Conservation (phyloP, 2,888 invertebrate species). For the Pyralis farinalis region DNA sequence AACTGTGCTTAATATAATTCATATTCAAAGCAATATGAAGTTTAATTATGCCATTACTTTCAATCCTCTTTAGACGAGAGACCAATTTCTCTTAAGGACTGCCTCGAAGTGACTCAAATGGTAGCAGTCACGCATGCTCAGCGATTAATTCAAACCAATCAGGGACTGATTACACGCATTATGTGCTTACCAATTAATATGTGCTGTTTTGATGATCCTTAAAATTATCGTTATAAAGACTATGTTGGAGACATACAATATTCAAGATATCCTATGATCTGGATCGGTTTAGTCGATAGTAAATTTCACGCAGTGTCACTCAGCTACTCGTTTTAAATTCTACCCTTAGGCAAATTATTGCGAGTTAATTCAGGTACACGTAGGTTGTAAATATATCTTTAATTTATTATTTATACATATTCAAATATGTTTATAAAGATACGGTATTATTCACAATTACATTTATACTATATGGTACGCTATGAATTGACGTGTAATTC, state of each 20-base stretch:
- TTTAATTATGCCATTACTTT: slow-evolving; percentile 75
- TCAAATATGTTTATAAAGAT: too few species aligned
- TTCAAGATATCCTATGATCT: slow-evolving; percentile 24
- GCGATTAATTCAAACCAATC: slow-evolving; percentile 80
- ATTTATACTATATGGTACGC: too few species aligned
- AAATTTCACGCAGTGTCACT: slow-evolving; percentile 69
- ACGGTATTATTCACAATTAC: too few species aligned
- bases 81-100: slow-evolving; percentile 64
- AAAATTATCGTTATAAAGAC: slow-evolving; percentile 27
- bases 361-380: background rate
- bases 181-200: slow-evolving; percentile 49
- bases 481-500: too few species aligned
- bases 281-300: slow-evolving; percentile 48
- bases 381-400: too few species aligned
- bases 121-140: slow-evolving; percentile 74
- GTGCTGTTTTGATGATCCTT: slow-evolving; percentile 29
- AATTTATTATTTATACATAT: too few species aligned
- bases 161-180: slow-evolving; percentile 77
- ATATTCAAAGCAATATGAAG: slow-evolving; percentile 52
- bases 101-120: slow-evolving; percentile 52
- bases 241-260: slow-evolving; percentile 21
- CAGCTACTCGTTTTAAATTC: slow-evolving; percentile 16
- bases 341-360: background rate
- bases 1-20: slow-evolving; percentile 31
- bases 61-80: slow-evolving; percentile 59